Conservation (phyloP, 1,140 invertebrate species). For the Anagrus nilaparvatae region DNA sequence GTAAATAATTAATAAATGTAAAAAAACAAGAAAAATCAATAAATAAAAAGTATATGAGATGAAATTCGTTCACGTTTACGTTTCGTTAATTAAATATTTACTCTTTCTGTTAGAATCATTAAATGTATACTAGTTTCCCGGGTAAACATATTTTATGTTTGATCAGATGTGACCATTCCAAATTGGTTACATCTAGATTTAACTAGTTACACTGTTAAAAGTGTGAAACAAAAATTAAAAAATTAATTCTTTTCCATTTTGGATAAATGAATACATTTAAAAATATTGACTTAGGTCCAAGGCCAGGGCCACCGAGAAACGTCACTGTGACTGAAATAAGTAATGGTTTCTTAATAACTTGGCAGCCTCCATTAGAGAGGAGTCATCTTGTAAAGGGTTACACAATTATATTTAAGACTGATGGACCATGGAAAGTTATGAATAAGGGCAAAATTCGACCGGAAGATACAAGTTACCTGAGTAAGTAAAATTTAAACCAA, state of each 20-base stretch:
- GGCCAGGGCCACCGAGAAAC: slow-evolving; percentile 77
- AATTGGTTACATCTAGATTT: too few relatives aligned
- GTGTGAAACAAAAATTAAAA: slow-evolving; percentile 1
- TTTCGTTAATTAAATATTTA: too few relatives aligned
- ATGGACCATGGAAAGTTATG: slow-evolving; percentile 75
- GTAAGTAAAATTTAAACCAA: slow-evolving; percentile 38
- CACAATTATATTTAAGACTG: slow-evolving; percentile 81
- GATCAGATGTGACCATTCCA: too few relatives aligned
- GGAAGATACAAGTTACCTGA: slow-evolving; percentile 77
- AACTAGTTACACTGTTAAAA: not conserved
- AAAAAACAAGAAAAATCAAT: too few relatives aligned
- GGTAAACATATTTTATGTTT: too few relatives aligned
- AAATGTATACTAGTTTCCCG: too few relatives aligned
- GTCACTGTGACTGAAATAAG: slow-evolving; percentile 75
- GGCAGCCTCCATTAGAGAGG: slow-evolving; percentile 72
- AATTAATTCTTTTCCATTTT: not conserved
- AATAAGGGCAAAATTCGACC: slow-evolving; percentile 79
- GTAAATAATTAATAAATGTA: too few relatives aligned
- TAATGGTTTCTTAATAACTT: slow-evolving; percentile 80
- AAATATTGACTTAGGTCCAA: slow-evolving; percentile 77
- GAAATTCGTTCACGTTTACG: too few relatives aligned
- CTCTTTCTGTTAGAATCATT: too few relatives aligned
- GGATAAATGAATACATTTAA: too few relatives aligned
- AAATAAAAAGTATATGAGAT: too few relatives aligned
- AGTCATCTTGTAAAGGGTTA: slow-evolving; percentile 78